Evolutionary conservation across 2,888 invertebrate species (phyloP).

Genomic region (Rhagonycha lutea): DNA sequence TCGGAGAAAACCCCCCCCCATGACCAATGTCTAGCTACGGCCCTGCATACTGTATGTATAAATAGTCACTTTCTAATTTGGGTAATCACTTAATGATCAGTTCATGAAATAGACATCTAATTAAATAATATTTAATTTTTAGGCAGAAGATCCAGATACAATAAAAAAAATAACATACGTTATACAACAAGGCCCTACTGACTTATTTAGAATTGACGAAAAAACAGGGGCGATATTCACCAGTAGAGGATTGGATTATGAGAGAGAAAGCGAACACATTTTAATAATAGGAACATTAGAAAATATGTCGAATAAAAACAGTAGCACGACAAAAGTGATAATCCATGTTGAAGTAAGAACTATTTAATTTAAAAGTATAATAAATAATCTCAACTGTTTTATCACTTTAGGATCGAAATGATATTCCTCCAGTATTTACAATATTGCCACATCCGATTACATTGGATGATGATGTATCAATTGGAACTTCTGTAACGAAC

Average conservation of each 20-base stretch:
- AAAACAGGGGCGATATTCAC: slow-evolving; percentile 80
- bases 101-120: background rate
- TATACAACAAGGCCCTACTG: slow-evolving; percentile 79
- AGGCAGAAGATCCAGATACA: slow-evolving; percentile 85
- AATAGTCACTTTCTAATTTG: too few relatives aligned
- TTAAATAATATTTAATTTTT: slow-evolving; percentile 19
- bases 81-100: too few relatives aligned
- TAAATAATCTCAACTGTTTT: background rate
- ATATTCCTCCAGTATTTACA: slow-evolving; percentile 85
- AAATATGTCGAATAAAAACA: slow-evolving; percentile 70
- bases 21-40: too few relatives aligned
- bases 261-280: slow-evolving; percentile 72
- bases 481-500: slow-evolving; percentile 79
- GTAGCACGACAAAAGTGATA: slow-evolving; percentile 75
- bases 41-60: too few relatives aligned
- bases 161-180: slow-evolving; percentile 80
- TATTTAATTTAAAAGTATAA: background rate
- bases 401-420: slow-evolving; percentile 74
- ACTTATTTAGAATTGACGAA: slow-evolving; percentile 82
- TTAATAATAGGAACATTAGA: slow-evolving; percentile 83
- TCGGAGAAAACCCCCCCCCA: too few relatives aligned
- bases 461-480: slow-evolving; percentile 80
- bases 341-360: slow-evolving; percentile 68
- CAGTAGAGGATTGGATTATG: slow-evolving; percentile 76
- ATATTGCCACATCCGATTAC: slow-evolving; percentile 82